A percentile compares a stretch with the other conserved stretches of the same genome.
phyloP scores from a whole-genome alignment of 2,113 vertebrate genomes.

The Sylvilagus bachmani region DNA sequence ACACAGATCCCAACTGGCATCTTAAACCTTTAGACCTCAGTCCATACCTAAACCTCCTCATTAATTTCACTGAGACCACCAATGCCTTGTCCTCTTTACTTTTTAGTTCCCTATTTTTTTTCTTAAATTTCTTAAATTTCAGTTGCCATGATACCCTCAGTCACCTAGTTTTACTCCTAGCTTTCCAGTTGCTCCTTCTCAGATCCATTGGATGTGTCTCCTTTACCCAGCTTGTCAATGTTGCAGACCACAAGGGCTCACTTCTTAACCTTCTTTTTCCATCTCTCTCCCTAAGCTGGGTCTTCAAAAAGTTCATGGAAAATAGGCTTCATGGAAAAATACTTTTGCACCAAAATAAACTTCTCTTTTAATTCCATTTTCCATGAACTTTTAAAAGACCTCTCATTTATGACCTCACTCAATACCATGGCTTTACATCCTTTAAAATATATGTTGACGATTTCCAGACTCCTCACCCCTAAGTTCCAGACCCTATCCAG shows the following conservation, averaged over 20 bases:
- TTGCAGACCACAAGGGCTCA: background rate
- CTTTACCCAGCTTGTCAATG: background rate
- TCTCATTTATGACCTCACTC: too few species aligned
- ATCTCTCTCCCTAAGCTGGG: background rate
- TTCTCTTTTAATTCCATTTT: too few species aligned
- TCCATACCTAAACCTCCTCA: background rate
- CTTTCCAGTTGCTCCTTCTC: background rate
- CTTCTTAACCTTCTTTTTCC: background rate
- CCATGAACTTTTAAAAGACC: too few species aligned
- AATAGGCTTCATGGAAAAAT: too few species aligned
- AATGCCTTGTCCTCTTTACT: background rate
- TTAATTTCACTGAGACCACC: conserved; percentile 17
- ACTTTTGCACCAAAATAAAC: too few species aligned
- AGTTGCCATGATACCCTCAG: background rate
- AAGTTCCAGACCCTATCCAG: background rate
- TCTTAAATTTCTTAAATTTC: background rate
- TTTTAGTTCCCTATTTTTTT: background rate
- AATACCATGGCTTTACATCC: too few species aligned
- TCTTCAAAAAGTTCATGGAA: too few species aligned
- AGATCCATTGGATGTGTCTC: background rate
- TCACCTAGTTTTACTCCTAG: background rate
- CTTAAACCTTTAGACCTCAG: too few species aligned
- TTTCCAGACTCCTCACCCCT: background rate
- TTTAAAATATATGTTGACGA: background rate
- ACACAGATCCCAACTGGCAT: too few species aligned